These are phyloP conservation scores for Gymnarchus niloticus DNA, from an alignment of 2,113 vertebrate species.

Conservation along the genomic window DNA sequence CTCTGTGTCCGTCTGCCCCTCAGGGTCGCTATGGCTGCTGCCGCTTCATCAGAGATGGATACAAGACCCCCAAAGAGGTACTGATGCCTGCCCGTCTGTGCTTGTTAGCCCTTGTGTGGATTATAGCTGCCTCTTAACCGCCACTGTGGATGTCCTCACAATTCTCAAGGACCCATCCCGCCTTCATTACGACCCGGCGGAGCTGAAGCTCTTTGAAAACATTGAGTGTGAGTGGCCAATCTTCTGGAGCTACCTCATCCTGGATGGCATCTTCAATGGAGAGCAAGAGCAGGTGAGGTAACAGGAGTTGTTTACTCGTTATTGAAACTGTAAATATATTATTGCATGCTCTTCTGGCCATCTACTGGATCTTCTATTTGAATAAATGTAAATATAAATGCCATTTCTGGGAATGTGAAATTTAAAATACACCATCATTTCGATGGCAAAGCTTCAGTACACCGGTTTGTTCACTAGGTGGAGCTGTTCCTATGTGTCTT, in stretches of 20 bases:
- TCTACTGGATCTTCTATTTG: background rate
- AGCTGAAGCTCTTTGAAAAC: conserved; percentile 97
- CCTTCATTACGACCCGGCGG: conserved; percentile 92
- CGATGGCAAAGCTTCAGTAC: background rate
- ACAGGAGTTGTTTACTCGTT: no score
- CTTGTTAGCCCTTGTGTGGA: no score
- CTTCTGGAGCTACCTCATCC: conserved; percentile 94
- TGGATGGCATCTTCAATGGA: conserved; percentile 84
- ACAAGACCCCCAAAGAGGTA: conserved; percentile 94
- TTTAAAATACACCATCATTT: background rate
- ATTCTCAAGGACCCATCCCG: conserved; percentile 78
- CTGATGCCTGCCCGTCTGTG: background rate
- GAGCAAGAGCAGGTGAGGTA: conserved; percentile 80
- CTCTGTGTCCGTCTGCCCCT: conserved; percentile 12
- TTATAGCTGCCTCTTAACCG: background rate
- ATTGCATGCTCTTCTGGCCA: no score
- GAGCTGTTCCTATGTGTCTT: background rate
- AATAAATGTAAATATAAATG: background rate
- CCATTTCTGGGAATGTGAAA: background rate
- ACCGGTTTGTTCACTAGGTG: background rate
- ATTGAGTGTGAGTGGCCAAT: conserved; percentile 98
- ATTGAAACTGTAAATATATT: no score
- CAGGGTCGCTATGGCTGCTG: conserved; percentile 96
- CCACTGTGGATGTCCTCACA: background rate
- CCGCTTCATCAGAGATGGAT: conserved; percentile 93